Evolutionary conservation across 2,888 invertebrate genomes (phyloP).

Genomic region (Agrotis puta): DNA sequence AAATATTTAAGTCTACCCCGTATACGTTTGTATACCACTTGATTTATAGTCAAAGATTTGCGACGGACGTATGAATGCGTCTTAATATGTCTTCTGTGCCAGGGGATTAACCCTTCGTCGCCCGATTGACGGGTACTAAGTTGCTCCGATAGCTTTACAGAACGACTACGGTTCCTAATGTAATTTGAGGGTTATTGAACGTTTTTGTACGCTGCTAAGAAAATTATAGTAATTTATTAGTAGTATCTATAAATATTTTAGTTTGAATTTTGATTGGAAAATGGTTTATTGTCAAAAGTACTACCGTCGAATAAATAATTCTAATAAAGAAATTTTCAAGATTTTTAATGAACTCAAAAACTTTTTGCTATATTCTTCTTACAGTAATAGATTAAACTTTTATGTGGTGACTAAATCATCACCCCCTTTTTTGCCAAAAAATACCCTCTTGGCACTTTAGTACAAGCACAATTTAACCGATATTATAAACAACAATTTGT

Average conservation of each 20-base stretch:
- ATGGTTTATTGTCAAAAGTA: not conserved
- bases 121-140: slow-evolving; percentile 64
- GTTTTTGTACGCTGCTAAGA: not conserved
- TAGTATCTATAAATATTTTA: too few relatives aligned
- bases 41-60: slow-evolving; percentile 66
- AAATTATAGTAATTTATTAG: not conserved
- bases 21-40: slow-evolving; percentile 52
- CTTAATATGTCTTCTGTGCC: slow-evolving; percentile 67
- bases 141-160: slow-evolving; percentile 50
- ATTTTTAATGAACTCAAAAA: too few relatives aligned
- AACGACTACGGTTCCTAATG: slow-evolving; percentile 48
- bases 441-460: not conserved
- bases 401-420: too few relatives aligned
- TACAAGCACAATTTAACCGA: not conserved
- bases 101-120: slow-evolving; percentile 66
- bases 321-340: too few relatives aligned
- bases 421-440: not conserved
- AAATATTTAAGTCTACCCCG: slow-evolving; percentile 45
- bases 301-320: not conserved
- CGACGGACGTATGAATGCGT: slow-evolving; percentile 63
- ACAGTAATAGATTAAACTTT: too few relatives aligned
- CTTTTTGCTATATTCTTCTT: too few relatives aligned
- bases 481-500: slow-evolving; percentile 54
- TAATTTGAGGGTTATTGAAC: slow-evolving; percentile 44
- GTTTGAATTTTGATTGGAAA: not conserved